Conservation (phyloP, 2,888 invertebrate species). For the Baronia brevicornis region DNA sequence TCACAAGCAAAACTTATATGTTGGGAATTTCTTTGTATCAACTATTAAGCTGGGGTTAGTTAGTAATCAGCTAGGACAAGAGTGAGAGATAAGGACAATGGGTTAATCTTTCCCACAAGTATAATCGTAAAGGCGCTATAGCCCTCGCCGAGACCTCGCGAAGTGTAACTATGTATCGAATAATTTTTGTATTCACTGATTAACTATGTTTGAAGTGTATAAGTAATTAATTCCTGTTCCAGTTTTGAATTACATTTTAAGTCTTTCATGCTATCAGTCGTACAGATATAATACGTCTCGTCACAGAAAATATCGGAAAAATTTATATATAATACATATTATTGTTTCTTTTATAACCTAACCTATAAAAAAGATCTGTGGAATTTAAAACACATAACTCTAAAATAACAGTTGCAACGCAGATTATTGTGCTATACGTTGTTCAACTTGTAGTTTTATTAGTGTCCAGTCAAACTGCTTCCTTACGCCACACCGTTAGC, state of each 20-base stretch:
- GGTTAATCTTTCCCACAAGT: slow-evolving; percentile 43
- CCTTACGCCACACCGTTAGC: slow-evolving; percentile 9
- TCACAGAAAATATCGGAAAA: too few species aligned
- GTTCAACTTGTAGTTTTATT: slow-evolving; percentile 6
- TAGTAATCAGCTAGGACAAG: slow-evolving; percentile 58
- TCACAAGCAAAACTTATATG: slow-evolving; percentile 46
- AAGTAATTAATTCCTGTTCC: too few species aligned
- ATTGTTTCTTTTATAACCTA: too few species aligned
- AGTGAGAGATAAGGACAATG: slow-evolving; percentile 55
- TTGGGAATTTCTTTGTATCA: slow-evolving; percentile 60
- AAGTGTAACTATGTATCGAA: slow-evolving; percentile 28
- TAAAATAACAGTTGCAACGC: too few species aligned
- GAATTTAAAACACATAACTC: too few species aligned
- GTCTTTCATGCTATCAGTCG: too few species aligned
- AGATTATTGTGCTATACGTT: too few species aligned
- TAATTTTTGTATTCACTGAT: slow-evolving; percentile 19
- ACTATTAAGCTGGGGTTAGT: slow-evolving; percentile 49
- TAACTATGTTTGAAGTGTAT: too few species aligned
- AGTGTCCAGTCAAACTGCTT: slow-evolving; percentile 8
- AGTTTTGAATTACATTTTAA: too few species aligned
- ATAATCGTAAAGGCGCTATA: slow-evolving; percentile 36
- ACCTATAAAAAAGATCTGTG: too few species aligned
- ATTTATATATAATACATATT: too few species aligned
- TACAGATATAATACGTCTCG: too few species aligned
- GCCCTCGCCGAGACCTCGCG: slow-evolving; percentile 39